Evolutionary conservation across 2,113 vertebrate genomes (phyloP).

Genomic region (Apaloderma vittatum): DNA sequence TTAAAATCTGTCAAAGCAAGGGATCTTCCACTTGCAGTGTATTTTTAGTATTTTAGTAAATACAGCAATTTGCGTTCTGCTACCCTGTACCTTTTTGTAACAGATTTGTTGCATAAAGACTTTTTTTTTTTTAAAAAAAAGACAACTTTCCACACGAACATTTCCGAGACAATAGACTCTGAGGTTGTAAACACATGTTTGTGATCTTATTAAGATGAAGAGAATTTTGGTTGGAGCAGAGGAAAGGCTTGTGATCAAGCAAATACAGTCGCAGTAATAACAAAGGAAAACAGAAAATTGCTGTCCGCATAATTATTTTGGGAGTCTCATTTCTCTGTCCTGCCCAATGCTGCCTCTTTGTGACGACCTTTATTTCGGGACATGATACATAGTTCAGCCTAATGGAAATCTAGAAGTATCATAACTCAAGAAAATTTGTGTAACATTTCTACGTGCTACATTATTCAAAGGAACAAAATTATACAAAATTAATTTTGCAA

Average conservation of each 20-base stretch:
- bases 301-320: neutral
- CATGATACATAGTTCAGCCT: neutral
- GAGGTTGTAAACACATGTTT: neutral
- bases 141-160: rapidly evolving
- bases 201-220: neutral
- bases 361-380: neutral
- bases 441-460: neutral
- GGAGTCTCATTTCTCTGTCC: neutral
- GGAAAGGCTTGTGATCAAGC: neutral
- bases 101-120: neutral
- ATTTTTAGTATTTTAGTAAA: neutral
- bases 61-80: neutral
- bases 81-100: neutral
- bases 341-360: neutral
- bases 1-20: neutral
- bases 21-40: neutral
- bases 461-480: neutral
- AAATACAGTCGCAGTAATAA: neutral
- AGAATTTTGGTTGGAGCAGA: neutral
- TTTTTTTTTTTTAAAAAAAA: neutral
- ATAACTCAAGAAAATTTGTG: neutral
- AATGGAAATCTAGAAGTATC: neutral
- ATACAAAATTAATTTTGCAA: neutral
- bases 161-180: neutral
- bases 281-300: neutral